Evolutionary conservation across 2,113 vertebrate species (phyloP).

Genomic region (Gasterosteus nipponicus): DNA sequence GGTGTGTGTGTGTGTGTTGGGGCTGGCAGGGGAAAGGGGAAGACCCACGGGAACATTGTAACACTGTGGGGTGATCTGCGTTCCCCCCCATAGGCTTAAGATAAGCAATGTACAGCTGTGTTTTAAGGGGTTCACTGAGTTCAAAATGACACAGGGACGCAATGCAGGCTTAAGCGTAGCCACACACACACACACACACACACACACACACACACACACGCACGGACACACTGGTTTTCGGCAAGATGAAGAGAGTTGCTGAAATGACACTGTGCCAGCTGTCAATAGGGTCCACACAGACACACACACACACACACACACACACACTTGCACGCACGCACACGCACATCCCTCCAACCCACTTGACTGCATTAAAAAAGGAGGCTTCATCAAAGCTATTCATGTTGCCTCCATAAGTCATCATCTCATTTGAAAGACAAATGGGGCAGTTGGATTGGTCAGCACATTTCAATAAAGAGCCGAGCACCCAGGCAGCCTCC

Average conservation of each 20-base stretch:
- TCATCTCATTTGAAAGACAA: constrained; percentile 81
- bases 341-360: constrained; percentile 57
- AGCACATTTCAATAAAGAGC: constrained; percentile 70
- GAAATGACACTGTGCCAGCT: constrained; percentile 71
- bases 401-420: constrained; percentile 74
- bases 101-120: constrained; percentile 74
- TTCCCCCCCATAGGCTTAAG: constrained; percentile 60
- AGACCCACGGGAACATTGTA: constrained; percentile 62
- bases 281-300: constrained; percentile 56
- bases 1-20: constrained; percentile 34
- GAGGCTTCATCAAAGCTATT: constrained; percentile 75
- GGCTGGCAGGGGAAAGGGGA: constrained; percentile 36
- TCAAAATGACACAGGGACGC: constrained; percentile 57
- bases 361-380: constrained; percentile 74
- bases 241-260: constrained; percentile 56
- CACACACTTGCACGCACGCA: constrained; percentile 4
- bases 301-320: constrained; percentile 49
- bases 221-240: constrained; percentile 22
- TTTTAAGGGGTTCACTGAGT: constrained; percentile 70
- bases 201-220: constrained; percentile 22
- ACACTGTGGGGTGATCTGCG: constrained; percentile 58
- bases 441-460: constrained; percentile 66
- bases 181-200: constrained; percentile 10
- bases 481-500: constrained; percentile 13
- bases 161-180: constrained; percentile 22